Percentiles rank a stretch among this genome's conserved stretches.
Conservation (phyloP, 2,888 invertebrate genomes). For the Drosophila mercatorum region DNA sequence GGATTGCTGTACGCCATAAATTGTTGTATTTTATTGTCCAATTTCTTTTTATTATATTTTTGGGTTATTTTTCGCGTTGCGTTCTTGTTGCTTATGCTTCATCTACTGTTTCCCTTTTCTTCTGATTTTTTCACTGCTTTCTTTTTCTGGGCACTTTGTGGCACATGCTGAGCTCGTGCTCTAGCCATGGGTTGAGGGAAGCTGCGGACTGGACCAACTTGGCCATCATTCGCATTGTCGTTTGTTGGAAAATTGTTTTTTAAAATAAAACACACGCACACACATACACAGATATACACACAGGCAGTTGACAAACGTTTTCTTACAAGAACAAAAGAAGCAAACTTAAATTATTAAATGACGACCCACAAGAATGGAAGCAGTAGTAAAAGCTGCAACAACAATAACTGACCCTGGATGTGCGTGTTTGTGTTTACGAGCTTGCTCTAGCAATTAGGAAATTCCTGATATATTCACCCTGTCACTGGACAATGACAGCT, state of each 20-base stretch:
- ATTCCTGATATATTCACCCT: constrained; percentile 67
- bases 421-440: not conserved
- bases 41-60: constrained; percentile 80
- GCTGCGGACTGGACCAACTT: constrained; percentile 50
- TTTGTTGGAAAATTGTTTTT: constrained; percentile 71
- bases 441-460: constrained; percentile 66
- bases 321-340: constrained; percentile 43
- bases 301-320: constrained; percentile 32
- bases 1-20: constrained; percentile 78
- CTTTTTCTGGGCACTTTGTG: constrained; percentile 57
- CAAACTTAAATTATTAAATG: constrained; percentile 73
- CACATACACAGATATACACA: constrained; percentile 9
- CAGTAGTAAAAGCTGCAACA: constrained; percentile 27
- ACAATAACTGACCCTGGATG: constrained; percentile 39
- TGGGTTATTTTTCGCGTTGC: constrained; percentile 64
- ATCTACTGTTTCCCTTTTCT: constrained; percentile 66
- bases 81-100: constrained; percentile 72
- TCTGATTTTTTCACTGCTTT: constrained; percentile 30
- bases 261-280: constrained; percentile 54
- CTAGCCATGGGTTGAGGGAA: constrained; percentile 32
- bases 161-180: constrained; percentile 69
- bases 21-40: constrained; percentile 80
- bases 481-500: constrained; percentile 43
- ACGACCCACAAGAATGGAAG: constrained; percentile 55
- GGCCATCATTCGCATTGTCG: constrained; percentile 67